These are phyloP conservation scores for Pygocentrus nattereri DNA, from an alignment of 2,797 vertebrate species.

Conservation along the genomic window DNA sequence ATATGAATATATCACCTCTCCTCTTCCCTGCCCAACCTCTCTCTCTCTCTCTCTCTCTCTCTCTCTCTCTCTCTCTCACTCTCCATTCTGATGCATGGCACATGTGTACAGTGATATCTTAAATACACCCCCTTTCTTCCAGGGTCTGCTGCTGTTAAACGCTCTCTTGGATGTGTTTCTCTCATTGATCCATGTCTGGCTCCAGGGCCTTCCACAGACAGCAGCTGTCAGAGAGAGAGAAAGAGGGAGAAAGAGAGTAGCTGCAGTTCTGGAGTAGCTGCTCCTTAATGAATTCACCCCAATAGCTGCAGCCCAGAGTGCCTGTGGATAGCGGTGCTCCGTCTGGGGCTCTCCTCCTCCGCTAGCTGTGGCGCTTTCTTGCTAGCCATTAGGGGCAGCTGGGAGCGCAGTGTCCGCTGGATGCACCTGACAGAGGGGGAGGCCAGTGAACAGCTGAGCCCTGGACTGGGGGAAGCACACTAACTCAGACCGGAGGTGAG, in stretches of 20 bases:
- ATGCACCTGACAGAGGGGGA: slow-evolving; percentile 36
- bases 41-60: slow-evolving; percentile 35
- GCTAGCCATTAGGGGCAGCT: slow-evolving; percentile 22
- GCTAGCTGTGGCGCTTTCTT: slow-evolving; percentile 8
- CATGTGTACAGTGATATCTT: slow-evolving; percentile 75
- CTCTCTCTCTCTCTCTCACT: slow-evolving; percentile 25
- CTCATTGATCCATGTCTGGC: slow-evolving; percentile 85
- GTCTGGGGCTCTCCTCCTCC: slow-evolving; percentile 61
- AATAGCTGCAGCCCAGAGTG: slow-evolving; percentile 76
- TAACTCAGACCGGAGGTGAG: slow-evolving; percentile 33
- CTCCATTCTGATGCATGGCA: slow-evolving; percentile 72
- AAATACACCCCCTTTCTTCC: slow-evolving; percentile 78
- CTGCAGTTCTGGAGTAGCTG: slow-evolving; percentile 54
- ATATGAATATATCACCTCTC: slow-evolving; percentile 66
- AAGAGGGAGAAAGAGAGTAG: slow-evolving; percentile 54
- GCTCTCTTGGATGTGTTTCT: slow-evolving; percentile 84
- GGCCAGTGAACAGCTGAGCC: slow-evolving; percentile 27
- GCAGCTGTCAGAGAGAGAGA: slow-evolving; percentile 79
- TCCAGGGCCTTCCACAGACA: slow-evolving; percentile 77
- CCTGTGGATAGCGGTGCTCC: slow-evolving; percentile 77
- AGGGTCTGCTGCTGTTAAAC: slow-evolving; percentile 82
- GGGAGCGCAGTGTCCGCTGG: slow-evolving; percentile 11
- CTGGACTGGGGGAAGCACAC: slow-evolving; percentile 23
- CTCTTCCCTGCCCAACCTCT: slow-evolving; percentile 58
- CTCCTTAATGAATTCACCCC: slow-evolving; percentile 83